Evolutionary conservation across 1,140 invertebrate genomes (phyloP), one percentile per base, ranked within the genome.

Genomic region (Oppia nitens): DNA sequence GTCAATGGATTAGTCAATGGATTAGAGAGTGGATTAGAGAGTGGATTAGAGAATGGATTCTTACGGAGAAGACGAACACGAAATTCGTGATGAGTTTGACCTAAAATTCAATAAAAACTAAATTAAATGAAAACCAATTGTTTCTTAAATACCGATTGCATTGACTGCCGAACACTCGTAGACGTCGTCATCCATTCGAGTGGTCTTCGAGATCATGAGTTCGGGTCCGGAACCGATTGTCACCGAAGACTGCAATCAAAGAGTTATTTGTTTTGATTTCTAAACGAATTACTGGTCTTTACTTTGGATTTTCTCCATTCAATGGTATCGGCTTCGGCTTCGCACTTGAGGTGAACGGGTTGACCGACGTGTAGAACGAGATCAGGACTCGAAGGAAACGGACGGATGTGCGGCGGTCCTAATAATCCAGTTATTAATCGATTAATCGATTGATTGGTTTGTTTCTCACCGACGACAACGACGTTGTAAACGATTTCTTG

Each of bases 71-170:
- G 26, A 21, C 23, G 27, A 20, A n/a, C 9, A 53, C 24, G 2
- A 3, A 24, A 53, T 11, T 14, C n/a, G n/a, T 11, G 9, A 45
- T 11, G 40, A n/a, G 40, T 9, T 45, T 9, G n/a, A 11, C 9
- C 9, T 21, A 24, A 17, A 25, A 11, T 21, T n/a, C 21, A 9
- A 56, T 45, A 47, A 25, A 56, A 29, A 56, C 48, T 56, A 17
- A 47, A 56, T 45, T 55, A 17, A n/a, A n/a, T 47, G n/a, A 25
- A 47, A 9, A 21, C 45, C 45, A 6, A 45, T 49, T 24, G n/a
- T n/a, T n/a, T 14, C 14, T 20, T 25, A n/a, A 20, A n/a, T 24
- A n/a, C 55, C 55, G 48, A 56, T 56, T 48, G 45, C 55, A 56
- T 56, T 56, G 21, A 12, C 12, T 47, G 55, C 55, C 17, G 17